Conservation (phyloP, 37 sponge, comb jelly and placozoan species). For the Diacarnus erythraeanus region DNA sequence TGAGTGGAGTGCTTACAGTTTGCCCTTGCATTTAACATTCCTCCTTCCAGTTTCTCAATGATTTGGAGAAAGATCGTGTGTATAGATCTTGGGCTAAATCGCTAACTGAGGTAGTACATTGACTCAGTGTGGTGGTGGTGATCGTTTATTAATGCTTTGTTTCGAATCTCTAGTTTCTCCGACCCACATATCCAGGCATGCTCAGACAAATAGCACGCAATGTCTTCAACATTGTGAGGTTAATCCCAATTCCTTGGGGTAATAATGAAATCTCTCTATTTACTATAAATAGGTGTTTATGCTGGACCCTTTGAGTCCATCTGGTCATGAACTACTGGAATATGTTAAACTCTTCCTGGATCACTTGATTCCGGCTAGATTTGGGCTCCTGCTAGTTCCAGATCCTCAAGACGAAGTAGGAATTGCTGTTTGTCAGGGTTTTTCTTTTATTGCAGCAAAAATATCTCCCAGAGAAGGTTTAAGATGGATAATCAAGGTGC, state of each 20-base stretch:
- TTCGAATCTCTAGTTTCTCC: slow-evolving; percentile 39
- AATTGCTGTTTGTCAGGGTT: slow-evolving; percentile 37
- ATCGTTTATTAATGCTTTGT: not conserved
- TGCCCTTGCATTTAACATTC: too few relatives aligned
- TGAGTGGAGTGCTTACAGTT: too few relatives aligned
- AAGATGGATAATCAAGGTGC: slow-evolving; percentile 58
- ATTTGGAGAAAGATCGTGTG: slow-evolving; percentile 78
- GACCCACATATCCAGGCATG: slow-evolving; percentile 86
- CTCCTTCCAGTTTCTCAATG: slow-evolving; percentile 72
- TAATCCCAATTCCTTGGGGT: not conserved
- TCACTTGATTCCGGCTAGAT: slow-evolving; percentile 55
- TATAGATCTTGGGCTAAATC: slow-evolving; percentile 81
- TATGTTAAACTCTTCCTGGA: slow-evolving; percentile 56
- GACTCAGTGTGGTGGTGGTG: slow-evolving; percentile 18
- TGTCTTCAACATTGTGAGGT: slow-evolving; percentile 78
- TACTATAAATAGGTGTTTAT: slow-evolving; percentile 47
- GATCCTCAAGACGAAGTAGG: slow-evolving; percentile 8
- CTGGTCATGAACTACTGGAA: slow-evolving; percentile 43
- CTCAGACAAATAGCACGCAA: slow-evolving; percentile 87
- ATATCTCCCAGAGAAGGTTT: slow-evolving; percentile 39
- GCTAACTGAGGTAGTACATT: slow-evolving; percentile 58
- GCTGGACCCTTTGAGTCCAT: slow-evolving; percentile 46
- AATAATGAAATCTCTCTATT: not conserved
- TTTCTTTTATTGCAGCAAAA: slow-evolving; percentile 27
- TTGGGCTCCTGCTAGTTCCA: slow-evolving; percentile 73